phyloP scores from a whole-genome alignment of 2,113 vertebrate species.

The Ornithorhynchus anatinus region DNA sequence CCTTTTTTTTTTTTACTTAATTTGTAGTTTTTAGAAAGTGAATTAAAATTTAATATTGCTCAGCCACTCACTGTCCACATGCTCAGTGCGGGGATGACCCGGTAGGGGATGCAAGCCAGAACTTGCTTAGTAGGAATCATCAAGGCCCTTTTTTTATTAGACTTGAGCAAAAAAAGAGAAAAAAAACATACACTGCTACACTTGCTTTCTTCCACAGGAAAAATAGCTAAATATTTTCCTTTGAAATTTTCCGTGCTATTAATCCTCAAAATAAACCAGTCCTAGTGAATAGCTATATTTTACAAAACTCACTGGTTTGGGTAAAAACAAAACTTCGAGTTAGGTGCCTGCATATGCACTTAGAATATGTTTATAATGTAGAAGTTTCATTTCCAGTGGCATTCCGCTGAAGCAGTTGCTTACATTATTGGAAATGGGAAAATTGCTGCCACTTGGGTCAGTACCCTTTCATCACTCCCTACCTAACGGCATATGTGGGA shows the following conservation, averaged over 20 bases:
- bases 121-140: neutral
- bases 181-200: neutral
- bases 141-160: neutral
- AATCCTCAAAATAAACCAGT: slow-evolving; percentile 42
- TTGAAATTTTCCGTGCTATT: slow-evolving; percentile 30
- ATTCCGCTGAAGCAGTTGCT: slow-evolving; percentile 30
- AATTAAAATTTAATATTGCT: neutral
- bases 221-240: slow-evolving; percentile 23
- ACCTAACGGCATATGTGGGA: neutral
- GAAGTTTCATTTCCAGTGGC: slow-evolving; percentile 35
- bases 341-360: slow-evolving; percentile 28
- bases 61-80: neutral
- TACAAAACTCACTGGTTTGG: slow-evolving; percentile 27
- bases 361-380: slow-evolving; percentile 40
- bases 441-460: slow-evolving; percentile 22
- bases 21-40: neutral
- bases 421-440: slow-evolving; percentile 38
- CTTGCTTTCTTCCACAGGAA: slow-evolving; percentile 18
- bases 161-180: neutral
- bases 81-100: neutral
- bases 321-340: slow-evolving; percentile 26
- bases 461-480: slow-evolving; percentile 25
- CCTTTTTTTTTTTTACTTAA: too few species aligned
- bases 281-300: slow-evolving; percentile 3
- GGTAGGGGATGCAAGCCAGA: neutral